phyloP scores from a whole-genome alignment of 2,113 vertebrate species.

The Phylloscopus trochilus region DNA sequence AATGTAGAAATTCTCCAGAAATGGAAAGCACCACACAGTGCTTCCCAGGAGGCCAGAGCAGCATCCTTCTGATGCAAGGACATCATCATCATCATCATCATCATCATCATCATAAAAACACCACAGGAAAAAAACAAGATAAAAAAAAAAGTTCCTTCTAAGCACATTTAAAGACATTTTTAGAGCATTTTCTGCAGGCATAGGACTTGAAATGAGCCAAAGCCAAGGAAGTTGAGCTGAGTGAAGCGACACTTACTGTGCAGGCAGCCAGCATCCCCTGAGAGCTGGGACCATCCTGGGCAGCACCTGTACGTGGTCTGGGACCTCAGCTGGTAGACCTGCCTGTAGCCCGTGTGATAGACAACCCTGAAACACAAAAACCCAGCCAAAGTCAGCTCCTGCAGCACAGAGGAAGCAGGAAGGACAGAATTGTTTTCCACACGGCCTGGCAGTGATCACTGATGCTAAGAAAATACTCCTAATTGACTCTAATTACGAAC shows the following conservation, averaged over 20 bases:
- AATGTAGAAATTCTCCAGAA: not conserved
- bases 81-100: too few species aligned
- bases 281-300: slow-evolving; percentile 84
- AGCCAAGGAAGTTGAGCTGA: fast-evolving
- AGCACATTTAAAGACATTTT: not conserved
- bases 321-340: slow-evolving; percentile 78
- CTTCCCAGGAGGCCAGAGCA: not conserved
- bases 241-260: slow-evolving; percentile 77
- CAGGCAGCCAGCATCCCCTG: slow-evolving; percentile 81
- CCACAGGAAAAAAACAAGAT: not conserved
- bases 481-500: not conserved
- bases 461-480: not conserved
- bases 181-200: not conserved
- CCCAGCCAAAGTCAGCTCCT: not conserved
- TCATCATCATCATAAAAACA: too few species aligned
- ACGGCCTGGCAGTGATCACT: not conserved
- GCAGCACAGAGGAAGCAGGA: fast-evolving
- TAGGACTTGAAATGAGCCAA: not conserved
- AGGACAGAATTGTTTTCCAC: not conserved
- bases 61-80: not conserved
- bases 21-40: fast-evolving
- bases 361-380: slow-evolving; percentile 73
- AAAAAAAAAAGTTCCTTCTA: not conserved
- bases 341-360: slow-evolving; percentile 83
- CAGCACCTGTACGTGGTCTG: slow-evolving; percentile 83